These are phyloP conservation scores for Andrena flavipes DNA, from an alignment of 2,888 invertebrate species.

Conservation along the genomic window DNA sequence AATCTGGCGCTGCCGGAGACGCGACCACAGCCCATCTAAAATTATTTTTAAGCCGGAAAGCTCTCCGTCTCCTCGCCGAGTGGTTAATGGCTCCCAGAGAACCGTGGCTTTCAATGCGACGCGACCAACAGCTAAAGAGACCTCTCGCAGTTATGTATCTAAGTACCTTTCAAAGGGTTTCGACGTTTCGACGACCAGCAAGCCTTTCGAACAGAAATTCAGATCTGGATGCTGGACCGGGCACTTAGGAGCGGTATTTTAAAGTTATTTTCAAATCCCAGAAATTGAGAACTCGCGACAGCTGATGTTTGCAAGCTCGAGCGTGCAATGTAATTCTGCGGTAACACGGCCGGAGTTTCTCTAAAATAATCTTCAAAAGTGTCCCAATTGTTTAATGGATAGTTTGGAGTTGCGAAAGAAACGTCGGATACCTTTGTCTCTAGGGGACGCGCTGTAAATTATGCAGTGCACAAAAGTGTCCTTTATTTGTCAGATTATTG, in stretches of 20 bases:
- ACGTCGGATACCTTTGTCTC: background rate
- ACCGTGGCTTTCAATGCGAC: too few relatives aligned
- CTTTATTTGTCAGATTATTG: background rate
- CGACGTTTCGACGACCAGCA: background rate
- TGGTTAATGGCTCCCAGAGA: background rate
- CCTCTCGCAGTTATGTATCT: too few relatives aligned
- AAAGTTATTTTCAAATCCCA: background rate
- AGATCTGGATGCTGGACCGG: background rate
- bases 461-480: background rate
- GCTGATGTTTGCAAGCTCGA: too few relatives aligned
- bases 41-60: conserved; percentile 4
- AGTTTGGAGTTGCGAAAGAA: background rate
- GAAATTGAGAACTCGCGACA: too few relatives aligned
- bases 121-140: too few relatives aligned
- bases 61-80: background rate
- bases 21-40: background rate
- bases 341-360: background rate
- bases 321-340: too few relatives aligned
- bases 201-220: background rate
- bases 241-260: background rate
- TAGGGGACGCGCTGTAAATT: background rate
- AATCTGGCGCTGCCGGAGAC: conserved; percentile 17
- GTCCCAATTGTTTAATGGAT: background rate
- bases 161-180: background rate
- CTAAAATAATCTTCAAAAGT: background rate